Evolutionary conservation across 2,797 vertebrate genomes (phyloP).

Genomic region (Brachyrhaphis roseni): DNA sequence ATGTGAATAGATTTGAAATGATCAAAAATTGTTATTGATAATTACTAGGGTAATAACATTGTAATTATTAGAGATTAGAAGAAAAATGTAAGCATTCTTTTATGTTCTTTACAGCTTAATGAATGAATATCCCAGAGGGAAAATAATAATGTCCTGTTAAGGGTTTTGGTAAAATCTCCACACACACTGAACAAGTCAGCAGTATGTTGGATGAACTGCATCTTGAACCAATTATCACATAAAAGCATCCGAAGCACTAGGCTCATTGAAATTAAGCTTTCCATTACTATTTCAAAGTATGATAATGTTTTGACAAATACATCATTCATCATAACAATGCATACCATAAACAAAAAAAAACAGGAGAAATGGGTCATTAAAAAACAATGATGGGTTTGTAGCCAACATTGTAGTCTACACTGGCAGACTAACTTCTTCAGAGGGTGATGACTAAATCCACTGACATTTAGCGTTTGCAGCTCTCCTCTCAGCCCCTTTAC

Average conservation of each 20-base stretch:
- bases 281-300: not conserved
- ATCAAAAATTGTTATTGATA: not conserved
- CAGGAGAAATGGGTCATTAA: not conserved
- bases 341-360: not conserved
- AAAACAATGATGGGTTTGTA: constrained; percentile 3
- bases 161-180: not conserved
- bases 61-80: not conserved
- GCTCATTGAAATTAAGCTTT: not conserved
- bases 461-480: constrained; percentile 42
- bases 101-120: not conserved
- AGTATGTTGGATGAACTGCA: not conserved
- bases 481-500: constrained; percentile 57
- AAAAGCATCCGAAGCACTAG: not conserved
- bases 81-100: not conserved
- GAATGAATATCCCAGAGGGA: no score
- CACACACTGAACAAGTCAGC: not conserved
- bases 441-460: constrained; percentile 60
- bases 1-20: not conserved
- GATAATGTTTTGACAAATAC: not conserved
- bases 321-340: not conserved
- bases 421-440: constrained; percentile 57
- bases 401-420: constrained; percentile 58
- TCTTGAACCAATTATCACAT: not conserved
- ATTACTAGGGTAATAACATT: not conserved
- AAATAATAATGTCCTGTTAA: not conserved